Evolutionary conservation across 2,797 vertebrate species (phyloP).

Genomic region (Sternotherus odoratus): DNA sequence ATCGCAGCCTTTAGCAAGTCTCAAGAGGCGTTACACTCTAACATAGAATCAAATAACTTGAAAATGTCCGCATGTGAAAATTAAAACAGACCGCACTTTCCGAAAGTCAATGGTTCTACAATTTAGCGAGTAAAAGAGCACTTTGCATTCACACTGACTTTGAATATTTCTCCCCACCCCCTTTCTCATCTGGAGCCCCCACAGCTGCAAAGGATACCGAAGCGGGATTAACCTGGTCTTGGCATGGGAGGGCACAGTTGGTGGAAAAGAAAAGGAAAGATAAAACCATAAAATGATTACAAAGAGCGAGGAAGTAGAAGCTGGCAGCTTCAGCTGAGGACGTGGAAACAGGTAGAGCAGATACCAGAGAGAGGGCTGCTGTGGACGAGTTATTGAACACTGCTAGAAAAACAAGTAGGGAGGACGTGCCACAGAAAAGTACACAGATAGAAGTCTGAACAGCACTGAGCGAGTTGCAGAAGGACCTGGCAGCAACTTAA

Average conservation of each 20-base stretch:
- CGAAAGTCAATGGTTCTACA: background rate
- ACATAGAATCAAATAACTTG: background rate
- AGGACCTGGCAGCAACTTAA: background rate
- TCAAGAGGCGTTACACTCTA: conserved; percentile 1
- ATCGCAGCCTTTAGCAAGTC: background rate
- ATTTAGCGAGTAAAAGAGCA: background rate
- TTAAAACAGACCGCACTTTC: background rate
- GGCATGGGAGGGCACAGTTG: background rate
- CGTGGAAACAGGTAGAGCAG: background rate
- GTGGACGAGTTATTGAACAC: background rate
- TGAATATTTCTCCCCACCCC: too few relatives aligned
- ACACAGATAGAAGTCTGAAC: background rate
- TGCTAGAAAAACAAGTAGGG: background rate
- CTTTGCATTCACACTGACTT: too few relatives aligned
- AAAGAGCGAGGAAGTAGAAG: background rate
- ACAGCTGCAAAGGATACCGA: background rate
- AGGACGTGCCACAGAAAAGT: background rate
- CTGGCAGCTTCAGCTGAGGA: background rate
- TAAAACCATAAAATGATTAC: background rate
- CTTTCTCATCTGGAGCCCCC: background rate
- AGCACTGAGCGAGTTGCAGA: background rate
- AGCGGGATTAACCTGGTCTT: background rate
- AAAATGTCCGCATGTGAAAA: background rate
- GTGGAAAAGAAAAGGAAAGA: background rate
- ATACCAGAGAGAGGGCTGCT: background rate